Base-by-base conservation (phyloP, 35 echinoderm and acorn worm species). In the Apostichopus parvimensis region DNA sequence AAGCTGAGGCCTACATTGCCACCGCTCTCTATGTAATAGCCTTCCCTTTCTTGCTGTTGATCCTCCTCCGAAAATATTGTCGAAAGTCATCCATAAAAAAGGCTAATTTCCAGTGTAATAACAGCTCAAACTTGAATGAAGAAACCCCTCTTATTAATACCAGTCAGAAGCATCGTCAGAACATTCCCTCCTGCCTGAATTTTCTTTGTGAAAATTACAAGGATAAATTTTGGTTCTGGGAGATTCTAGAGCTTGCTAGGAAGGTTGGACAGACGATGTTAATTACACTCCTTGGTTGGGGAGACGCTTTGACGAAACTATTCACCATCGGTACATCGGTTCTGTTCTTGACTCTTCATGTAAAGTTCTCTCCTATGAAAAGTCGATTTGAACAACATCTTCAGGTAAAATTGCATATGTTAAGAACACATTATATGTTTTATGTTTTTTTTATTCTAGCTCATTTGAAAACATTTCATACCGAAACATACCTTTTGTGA, bases 131-230 rank as follows among this genome's bases (percentile, higher is more conserved):
- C 1, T 34, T 12, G 58, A 52, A 24, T 9, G 6, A 66, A 60
- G 6, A 28, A 62, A 52, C 2, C 6, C 22, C 17, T 20, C 70
- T 12, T 60, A 12, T 60, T 60, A 60, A 60, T 18, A 24, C 77
- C 66, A 23, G 9, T 14, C 8, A 24, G 56, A 24, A 12, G 28
- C 28, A 66, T 0, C 20, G 18, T 70, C 12, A 68, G 4, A n/a
- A 24, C 1, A 45, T 6, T 9, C 25, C n/a, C 22, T 60, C 53
- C 7, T 90, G 87, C 66, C 9, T 76, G 17, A 9, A 4, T 23
- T 93, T 93, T 77, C 21, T 93, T 4, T 93, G 92, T 71, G 92
- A 93, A 78, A 93, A 93, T 57, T 93, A 93, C 26, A 93, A 93
- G 77, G 61, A 82, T 22, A 45, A 86, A 20, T 87, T 87, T 57